Percentiles rank a stretch among this genome's conserved stretches.
Conservation (phyloP, 2,797 vertebrate genomes). For the Brachyalestes nurse region DNA sequence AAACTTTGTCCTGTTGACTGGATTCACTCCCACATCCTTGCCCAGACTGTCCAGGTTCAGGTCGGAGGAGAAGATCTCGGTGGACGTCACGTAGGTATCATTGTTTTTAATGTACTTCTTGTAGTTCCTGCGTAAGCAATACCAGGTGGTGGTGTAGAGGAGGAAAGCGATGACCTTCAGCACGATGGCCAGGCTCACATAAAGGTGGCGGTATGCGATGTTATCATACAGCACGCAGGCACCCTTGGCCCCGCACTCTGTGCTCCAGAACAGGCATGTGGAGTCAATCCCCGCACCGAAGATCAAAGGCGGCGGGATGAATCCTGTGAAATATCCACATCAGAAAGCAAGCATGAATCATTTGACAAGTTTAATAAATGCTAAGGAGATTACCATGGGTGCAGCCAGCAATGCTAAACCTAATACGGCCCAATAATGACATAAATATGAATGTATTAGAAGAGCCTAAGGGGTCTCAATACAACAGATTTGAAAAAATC, state of each 20-base stretch:
- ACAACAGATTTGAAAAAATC: background rate
- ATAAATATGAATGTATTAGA: background rate
- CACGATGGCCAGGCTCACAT: constrained; percentile 94
- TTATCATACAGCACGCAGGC: constrained; percentile 95
- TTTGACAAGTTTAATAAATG: constrained; percentile 11
- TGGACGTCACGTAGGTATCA: constrained; percentile 87
- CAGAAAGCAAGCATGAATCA: background rate
- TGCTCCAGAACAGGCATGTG: constrained; percentile 97
- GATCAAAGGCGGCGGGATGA: constrained; percentile 97
- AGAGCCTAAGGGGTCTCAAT: background rate
- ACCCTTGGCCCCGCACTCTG: constrained; percentile 89
- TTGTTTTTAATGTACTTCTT: constrained; percentile 94
- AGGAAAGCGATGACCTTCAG: constrained; percentile 94
- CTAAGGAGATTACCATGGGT: background rate
- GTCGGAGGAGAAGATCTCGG: constrained; percentile 94
- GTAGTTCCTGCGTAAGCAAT: constrained; percentile 94
- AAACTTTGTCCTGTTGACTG: constrained; percentile 93
- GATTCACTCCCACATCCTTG: constrained; percentile 85
- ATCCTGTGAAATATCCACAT: constrained; percentile 77
- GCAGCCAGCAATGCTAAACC: background rate
- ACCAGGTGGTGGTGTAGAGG: constrained; percentile 95
- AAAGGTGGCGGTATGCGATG: constrained; percentile 89
- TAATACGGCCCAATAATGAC: background rate
- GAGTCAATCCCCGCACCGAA: constrained; percentile 97
- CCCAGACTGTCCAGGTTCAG: constrained; percentile 94